A percentile compares a stretch with the other conserved stretches of the same genome.
Conservation (phyloP, 2,888 invertebrate species). For the Pinctada fucata region DNA sequence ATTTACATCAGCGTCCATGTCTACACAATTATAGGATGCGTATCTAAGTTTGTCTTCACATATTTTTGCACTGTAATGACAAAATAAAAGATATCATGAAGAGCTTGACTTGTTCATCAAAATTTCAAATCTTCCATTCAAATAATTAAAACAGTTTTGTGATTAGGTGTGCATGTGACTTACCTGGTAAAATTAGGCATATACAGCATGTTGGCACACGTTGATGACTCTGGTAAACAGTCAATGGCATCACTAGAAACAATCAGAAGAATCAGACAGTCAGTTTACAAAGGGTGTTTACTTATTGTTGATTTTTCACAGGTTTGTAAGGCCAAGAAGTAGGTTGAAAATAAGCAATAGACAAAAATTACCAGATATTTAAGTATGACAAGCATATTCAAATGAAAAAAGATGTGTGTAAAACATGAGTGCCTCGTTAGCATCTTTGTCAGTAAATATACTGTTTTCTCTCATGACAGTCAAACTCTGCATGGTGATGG, state of each 20-base stretch:
- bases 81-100: constrained; percentile 1
- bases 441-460: too few species aligned
- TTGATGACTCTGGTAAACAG: constrained; percentile 75
- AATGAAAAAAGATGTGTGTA: too few species aligned
- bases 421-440: too few species aligned
- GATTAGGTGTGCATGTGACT: constrained; percentile 8
- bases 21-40: constrained; percentile 76
- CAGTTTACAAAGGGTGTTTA: too few species aligned
- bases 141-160: background rate
- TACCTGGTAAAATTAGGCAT: constrained; percentile 75
- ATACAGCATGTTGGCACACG: constrained; percentile 77
- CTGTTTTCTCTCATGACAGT: too few species aligned
- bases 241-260: constrained; percentile 69
- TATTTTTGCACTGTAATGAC: constrained; percentile 70
- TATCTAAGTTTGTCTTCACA: constrained; percentile 76
- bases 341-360: too few species aligned
- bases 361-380: too few species aligned
- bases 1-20: constrained; percentile 76
- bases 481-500: too few species aligned
- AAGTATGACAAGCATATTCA: too few species aligned
- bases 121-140: background rate
- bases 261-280: background rate
- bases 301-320: too few species aligned
- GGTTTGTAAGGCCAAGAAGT: too few species aligned
- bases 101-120: too few species aligned